Conservation (phyloP, 2,888 invertebrate species). For the Belgica antarctica region DNA sequence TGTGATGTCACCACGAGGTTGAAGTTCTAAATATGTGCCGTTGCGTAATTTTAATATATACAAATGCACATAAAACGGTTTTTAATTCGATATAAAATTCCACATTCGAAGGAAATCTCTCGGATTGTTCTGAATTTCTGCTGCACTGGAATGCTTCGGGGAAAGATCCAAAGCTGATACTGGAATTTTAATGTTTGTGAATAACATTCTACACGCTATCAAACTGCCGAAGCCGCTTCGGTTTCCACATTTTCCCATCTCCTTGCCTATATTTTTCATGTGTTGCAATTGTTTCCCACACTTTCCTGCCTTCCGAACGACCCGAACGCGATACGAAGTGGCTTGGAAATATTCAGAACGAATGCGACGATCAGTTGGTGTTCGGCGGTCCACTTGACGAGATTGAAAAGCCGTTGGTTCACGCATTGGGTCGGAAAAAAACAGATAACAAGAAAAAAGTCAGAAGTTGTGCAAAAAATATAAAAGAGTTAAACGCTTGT, state of each 20-base stretch:
- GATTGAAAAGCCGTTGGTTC: slow-evolving; percentile 42
- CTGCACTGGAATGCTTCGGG: slow-evolving; percentile 5
- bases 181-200: not conserved
- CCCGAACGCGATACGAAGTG: slow-evolving; percentile 21
- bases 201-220: slow-evolving; percentile 22
- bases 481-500: slow-evolving; percentile 41
- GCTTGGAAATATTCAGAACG: slow-evolving; percentile 31
- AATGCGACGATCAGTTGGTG: slow-evolving; percentile 40
- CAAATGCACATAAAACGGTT: not conserved
- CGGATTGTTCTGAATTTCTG: not conserved
- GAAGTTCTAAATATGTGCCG: not conserved
- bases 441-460: slow-evolving; percentile 32
- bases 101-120: not conserved
- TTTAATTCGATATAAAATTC: not conserved
- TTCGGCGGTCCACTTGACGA: slow-evolving; percentile 42
- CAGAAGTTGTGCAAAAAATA: slow-evolving; percentile 35
- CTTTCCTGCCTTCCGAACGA: slow-evolving; percentile 33
- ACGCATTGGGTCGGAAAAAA: slow-evolving; percentile 13
- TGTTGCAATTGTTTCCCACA: slow-evolving; percentile 44
- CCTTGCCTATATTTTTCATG: slow-evolving; percentile 13
- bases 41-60: not conserved
- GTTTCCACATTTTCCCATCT: slow-evolving; percentile 33
- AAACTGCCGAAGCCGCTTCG: slow-evolving; percentile 26
- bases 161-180: slow-evolving; percentile 10
- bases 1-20: not conserved